Conservation (phyloP, 2,888 invertebrate species). For the Phymatocera aterrima region DNA sequence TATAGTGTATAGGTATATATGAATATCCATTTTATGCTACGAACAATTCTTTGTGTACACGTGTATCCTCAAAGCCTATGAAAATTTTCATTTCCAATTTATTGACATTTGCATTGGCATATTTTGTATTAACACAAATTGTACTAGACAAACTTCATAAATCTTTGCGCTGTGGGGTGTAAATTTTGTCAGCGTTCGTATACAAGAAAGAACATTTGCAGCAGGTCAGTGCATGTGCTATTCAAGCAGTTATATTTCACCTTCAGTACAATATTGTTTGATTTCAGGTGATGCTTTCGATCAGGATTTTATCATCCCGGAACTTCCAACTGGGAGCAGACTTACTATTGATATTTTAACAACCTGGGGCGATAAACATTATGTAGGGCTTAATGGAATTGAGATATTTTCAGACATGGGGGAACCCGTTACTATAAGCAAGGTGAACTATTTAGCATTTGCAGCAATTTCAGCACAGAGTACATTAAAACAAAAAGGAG, state of each 20-base stretch:
- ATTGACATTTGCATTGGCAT: background rate
- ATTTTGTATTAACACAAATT: background rate
- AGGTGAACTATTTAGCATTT: constrained; percentile 75
- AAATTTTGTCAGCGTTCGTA: background rate
- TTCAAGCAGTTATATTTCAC: background rate
- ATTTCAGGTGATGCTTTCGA: constrained; percentile 49
- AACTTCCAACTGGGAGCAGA: constrained; percentile 83
- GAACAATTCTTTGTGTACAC: background rate
- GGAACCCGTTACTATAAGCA: constrained; percentile 77
- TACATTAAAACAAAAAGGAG: no score
- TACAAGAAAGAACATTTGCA: constrained; percentile 25
- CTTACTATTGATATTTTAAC: constrained; percentile 82
- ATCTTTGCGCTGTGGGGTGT: background rate
- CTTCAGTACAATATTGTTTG: background rate
- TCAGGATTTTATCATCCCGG: constrained; percentile 84
- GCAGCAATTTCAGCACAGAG: background rate
- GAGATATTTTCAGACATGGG: constrained; percentile 84
- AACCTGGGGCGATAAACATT: constrained; percentile 89
- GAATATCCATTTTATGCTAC: background rate
- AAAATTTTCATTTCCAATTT: background rate
- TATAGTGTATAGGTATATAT: background rate
- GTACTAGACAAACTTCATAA: background rate
- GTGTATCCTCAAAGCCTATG: background rate
- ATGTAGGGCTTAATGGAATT: constrained; percentile 87
- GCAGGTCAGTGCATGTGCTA: background rate